Evolutionary conservation across 2,113 vertebrate genomes (phyloP), one percentile per base, ranked within the genome.

Genomic region (Chionis minor): DNA sequence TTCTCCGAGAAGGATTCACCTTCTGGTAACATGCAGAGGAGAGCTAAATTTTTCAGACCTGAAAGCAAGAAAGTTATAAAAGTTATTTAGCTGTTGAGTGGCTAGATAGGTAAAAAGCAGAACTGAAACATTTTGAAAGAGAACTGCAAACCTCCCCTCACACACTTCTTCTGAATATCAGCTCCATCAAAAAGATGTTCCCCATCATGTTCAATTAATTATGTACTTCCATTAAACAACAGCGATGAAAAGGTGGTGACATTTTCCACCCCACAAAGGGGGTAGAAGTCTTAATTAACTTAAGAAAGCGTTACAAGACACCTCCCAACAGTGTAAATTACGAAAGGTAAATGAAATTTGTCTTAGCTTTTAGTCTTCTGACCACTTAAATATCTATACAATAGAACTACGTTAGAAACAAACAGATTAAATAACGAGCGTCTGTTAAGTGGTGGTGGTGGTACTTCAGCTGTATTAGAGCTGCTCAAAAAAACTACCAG

Each of bases 1-100:
- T 97, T 98, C 87, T 98, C 98, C 2, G 98, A 96, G 33, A 96
- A 83, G 4, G 98, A 98, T 54, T 99, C 98, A 35, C 97, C 98
- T 91, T 99, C 98, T 45, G 98, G 99, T 90, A 99, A 97, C 96
- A 99, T 94, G 71, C 98, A 98, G 33, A 99, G 98, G 92, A 99
- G 98, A 72, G 99, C 98, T n/a, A 98, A 98, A 23, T 99, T 98
- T 85, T 99, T 99, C n/a, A 99, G 98, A 96, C 98, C 99, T 99
- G 80, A 20, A 66, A 81, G 40, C 20, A 92, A 74, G 42, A 21
- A 83, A 86, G 51, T 89, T 61, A 45, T 7, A 79, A 38, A 81
- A 94, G n/a, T 47, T 47, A 30, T 35, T 90, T 54, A 83, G 45
- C 15, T 83, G 42, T 33, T 51, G 52, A 81, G 9, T 26, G 44